phyloP scores from a whole-genome alignment of 2,113 vertebrate species.

The Tachuris rubrigastra region DNA sequence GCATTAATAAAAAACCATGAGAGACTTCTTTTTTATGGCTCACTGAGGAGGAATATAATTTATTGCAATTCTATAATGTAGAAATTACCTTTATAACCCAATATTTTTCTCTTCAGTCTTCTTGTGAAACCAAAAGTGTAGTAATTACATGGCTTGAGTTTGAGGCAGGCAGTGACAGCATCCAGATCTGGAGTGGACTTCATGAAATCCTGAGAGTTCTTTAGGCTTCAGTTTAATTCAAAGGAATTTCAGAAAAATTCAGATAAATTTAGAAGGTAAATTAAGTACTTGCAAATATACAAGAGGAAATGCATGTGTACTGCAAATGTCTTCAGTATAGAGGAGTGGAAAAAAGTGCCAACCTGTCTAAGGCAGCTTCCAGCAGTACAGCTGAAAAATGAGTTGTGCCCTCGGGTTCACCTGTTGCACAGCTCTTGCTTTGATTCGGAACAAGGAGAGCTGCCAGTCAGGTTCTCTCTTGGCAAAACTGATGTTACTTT shows the following conservation, averaged over 20 bases:
- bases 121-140: neutral
- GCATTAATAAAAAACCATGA: neutral
- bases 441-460: neutral
- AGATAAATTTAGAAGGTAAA: neutral
- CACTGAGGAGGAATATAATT: neutral
- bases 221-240: neutral
- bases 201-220: neutral
- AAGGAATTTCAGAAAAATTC: neutral
- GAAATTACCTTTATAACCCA: neutral
- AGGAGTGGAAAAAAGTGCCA: neutral
- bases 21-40: neutral
- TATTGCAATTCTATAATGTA: neutral
- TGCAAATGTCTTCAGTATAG: neutral
- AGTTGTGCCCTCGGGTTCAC: neutral
- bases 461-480: neutral
- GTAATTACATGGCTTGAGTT: neutral
- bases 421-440: slow-evolving; percentile 15
- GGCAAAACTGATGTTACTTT: neutral
- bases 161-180: neutral
- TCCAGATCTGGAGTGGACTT: neutral
- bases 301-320: neutral
- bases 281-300: neutral
- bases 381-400: neutral
- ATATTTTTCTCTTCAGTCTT: neutral
- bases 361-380: neutral